These are phyloP conservation scores for Drosophila nr. perissopoda DNA, from an alignment of 2,888 invertebrate species.

Conservation along the genomic window DNA sequence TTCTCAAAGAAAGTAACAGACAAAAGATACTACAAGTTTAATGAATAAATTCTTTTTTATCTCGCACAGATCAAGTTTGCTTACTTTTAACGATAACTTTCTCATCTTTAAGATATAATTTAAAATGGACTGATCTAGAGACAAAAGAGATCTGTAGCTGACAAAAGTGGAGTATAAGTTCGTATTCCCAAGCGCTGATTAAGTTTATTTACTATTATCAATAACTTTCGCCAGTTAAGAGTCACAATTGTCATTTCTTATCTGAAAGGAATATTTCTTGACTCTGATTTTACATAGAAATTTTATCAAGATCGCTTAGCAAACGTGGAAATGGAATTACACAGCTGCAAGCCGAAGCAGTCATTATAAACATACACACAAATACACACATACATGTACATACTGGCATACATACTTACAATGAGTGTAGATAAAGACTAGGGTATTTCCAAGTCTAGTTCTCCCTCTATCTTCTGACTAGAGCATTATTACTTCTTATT, in stretches of 20 bases:
- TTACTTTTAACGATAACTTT: background rate
- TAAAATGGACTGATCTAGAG: background rate
- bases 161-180: fast-evolving
- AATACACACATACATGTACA: too few species aligned
- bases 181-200: background rate
- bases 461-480: background rate
- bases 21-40: background rate
- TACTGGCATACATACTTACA: background rate
- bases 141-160: background rate
- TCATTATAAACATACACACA: too few species aligned
- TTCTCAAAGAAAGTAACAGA: background rate
- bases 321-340: background rate
- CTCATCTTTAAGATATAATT: background rate
- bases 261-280: background rate
- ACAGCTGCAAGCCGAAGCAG: background rate
- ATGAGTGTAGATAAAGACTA: background rate
- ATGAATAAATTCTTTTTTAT: fast-evolving
- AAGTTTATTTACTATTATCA: background rate
- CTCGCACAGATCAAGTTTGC: background rate
- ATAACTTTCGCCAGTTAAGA: background rate
- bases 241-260: background rate
- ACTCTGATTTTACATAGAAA: background rate
- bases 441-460: background rate
- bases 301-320: background rate
- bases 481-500: background rate